These are phyloP conservation scores for Drosophila teissieri DNA, from an alignment of 1,140 invertebrate genomes.

Conservation along the genomic window DNA sequence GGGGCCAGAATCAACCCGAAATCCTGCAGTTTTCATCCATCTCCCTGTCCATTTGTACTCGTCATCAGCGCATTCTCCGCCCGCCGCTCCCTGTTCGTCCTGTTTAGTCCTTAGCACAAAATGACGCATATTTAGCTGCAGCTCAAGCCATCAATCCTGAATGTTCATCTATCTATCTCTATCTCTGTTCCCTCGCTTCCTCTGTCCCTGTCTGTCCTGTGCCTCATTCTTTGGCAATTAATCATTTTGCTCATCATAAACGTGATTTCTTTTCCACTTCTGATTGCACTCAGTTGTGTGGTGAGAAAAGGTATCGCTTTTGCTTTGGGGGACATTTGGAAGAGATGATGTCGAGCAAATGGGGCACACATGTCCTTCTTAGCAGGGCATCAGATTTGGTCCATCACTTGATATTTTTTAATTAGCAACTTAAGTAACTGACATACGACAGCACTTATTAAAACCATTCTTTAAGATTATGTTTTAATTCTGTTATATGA, in stretches of 20 bases:
- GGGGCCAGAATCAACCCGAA: conserved; percentile 48
- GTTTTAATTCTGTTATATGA: too few relatives aligned
- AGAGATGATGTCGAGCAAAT: conserved; percentile 37
- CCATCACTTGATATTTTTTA: too few relatives aligned
- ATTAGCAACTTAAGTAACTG: too few relatives aligned
- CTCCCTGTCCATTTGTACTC: conserved; percentile 76
- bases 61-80: conserved; percentile 54
- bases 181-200: conserved; percentile 25
- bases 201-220: conserved; percentile 23
- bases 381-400: conserved; percentile 25
- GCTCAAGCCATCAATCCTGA: conserved; percentile 77
- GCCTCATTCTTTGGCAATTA: conserved; percentile 82
- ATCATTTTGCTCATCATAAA: conserved; percentile 81
- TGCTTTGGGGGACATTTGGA: background rate
- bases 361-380: conserved; percentile 36
- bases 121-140: conserved; percentile 82
- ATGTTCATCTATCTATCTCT: conserved; percentile 50
- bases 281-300: conserved; percentile 56
- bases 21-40: conserved; percentile 66
- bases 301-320: conserved; percentile 27
- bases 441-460: too few relatives aligned
- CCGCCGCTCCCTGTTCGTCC: conserved; percentile 18
- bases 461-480: too few relatives aligned
- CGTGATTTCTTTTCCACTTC: conserved; percentile 75
- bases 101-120: conserved; percentile 74